Base-by-base conservation (phyloP, 2,797 vertebrate genomes). In the Oreochromis mossambicus region DNA sequence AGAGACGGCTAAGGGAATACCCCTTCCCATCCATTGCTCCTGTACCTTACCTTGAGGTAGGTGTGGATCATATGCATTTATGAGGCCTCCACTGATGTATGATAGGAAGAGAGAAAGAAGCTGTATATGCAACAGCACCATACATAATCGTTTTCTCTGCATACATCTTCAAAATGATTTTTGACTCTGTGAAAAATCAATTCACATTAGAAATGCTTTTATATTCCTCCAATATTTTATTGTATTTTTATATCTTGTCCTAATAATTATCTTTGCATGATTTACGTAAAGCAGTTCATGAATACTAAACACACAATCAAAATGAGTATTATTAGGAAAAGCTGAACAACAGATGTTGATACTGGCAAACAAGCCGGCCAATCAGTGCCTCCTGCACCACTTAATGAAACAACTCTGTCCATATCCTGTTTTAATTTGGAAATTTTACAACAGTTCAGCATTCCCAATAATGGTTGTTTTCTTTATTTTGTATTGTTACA, bases 41-140 rank as follows among this genome's bases (percentile, higher is more conserved):
- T 15, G 97, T 99, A 88, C 98, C 98, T 26, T 99, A 99, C 94
- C 95, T 99, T 87, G 98, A 99, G 98, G 98, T 99, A 95, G 70
- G 90, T 90, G n/a, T 88, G 85, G 55, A 81, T 83, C 77, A 78
- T 83, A 73, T 85, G 34, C 87, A 77, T 89, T 86, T 6, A 84
- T 85, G 21, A 89, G 46, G 38, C 77, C 83, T 79, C 77, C 43
- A 12, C 26, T 75, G 6, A n/a, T 43, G 12, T 41, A 51, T 24
- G 13, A 14, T 80, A 38, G 54, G 34, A 11, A 81, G 36, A 82
- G 43, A 80, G 17, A 26, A 63, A 77, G 36, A 86, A 80, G n/a
- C 21, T 9, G 3, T 73, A 29, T 34, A 83, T 68, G 43, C 19
- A 24, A 36, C 12, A 5, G 15, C 26, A 34, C 24, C 21, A 68